Evolutionary conservation across 2,888 invertebrate species (phyloP).

Genomic region (Kuschelorhynchus macadamiae): DNA sequence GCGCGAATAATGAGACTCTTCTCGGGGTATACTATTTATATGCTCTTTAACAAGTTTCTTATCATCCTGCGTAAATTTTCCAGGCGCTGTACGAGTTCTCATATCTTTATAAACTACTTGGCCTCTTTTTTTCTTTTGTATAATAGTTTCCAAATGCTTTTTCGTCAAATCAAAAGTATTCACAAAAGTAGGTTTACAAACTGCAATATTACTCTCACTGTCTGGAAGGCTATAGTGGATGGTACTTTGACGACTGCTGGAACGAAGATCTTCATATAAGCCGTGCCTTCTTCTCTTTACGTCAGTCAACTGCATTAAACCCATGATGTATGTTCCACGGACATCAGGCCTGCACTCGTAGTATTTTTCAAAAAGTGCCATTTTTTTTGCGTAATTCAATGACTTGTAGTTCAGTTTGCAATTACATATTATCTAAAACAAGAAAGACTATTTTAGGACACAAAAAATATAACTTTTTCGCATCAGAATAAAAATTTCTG

Average conservation of each 20-base stretch:
- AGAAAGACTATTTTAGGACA: neutral
- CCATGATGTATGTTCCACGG: conserved; percentile 29
- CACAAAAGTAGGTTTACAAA: conserved; percentile 39
- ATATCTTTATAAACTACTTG: conserved; percentile 42
- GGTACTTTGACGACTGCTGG: conserved; percentile 48
- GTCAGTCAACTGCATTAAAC: conserved; percentile 31
- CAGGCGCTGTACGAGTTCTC: conserved; percentile 17
- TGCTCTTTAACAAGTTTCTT: conserved; percentile 42
- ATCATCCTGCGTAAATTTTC: conserved; percentile 39
- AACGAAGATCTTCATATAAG: conserved; percentile 40
- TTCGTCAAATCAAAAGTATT: conserved; percentile 44
- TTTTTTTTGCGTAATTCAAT: conserved; percentile 7
- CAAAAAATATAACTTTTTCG: too few species aligned
- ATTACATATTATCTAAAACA: conserved; percentile 2
- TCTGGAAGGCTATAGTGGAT: conserved; percentile 46
- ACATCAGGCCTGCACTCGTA: neutral
- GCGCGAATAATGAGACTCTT: conserved; percentile 47
- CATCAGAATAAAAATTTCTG: too few species aligned
- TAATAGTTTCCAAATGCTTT: conserved; percentile 41
- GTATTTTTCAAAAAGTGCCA: conserved; percentile 8
- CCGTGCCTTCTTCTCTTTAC: conserved; percentile 47
- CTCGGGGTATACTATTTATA: conserved; percentile 49
- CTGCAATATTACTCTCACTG: conserved; percentile 36
- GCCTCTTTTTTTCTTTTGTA: conserved; percentile 43
- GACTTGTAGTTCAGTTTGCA: conserved; percentile 9